Conservation (phyloP, 2,113 vertebrate genomes). For the Nothoprocta perdicaria region DNA sequence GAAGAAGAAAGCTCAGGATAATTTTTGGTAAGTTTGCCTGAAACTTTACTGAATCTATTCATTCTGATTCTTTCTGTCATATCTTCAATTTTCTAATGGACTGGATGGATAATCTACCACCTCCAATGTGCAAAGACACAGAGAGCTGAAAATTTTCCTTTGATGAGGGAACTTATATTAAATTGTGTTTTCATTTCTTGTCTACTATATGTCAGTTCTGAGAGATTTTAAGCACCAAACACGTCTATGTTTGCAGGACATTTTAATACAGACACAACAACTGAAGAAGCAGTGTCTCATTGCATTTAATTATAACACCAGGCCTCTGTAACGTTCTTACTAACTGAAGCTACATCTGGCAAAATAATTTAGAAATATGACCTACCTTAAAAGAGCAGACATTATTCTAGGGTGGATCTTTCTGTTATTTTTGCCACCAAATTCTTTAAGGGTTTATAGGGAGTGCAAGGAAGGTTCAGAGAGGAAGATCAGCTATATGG, state of each 20-base stretch:
- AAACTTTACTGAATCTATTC: too few species aligned
- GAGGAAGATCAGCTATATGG: background rate
- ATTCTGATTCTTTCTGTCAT: background rate
- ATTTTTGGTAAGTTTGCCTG: background rate
- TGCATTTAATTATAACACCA: background rate
- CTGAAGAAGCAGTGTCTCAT: background rate
- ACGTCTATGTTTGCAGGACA: background rate
- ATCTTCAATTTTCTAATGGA: background rate
- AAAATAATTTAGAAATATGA: background rate
- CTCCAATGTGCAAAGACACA: too few species aligned
- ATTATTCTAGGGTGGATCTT: background rate
- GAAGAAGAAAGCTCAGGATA: background rate
- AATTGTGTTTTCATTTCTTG: background rate
- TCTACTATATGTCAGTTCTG: background rate
- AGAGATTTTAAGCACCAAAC: background rate
- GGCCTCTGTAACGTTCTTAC: background rate
- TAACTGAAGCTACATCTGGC: background rate
- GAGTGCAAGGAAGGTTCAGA: background rate
- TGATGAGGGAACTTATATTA: background rate
- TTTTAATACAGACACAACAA: background rate
- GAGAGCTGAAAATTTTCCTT: background rate
- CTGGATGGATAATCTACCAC: background rate
- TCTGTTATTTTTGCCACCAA: background rate
- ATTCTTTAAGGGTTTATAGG: background rate
- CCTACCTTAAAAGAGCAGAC: background rate